phyloP scores from a whole-genome alignment of 2,113 vertebrate genomes.

The Hypomesus transpacificus region DNA sequence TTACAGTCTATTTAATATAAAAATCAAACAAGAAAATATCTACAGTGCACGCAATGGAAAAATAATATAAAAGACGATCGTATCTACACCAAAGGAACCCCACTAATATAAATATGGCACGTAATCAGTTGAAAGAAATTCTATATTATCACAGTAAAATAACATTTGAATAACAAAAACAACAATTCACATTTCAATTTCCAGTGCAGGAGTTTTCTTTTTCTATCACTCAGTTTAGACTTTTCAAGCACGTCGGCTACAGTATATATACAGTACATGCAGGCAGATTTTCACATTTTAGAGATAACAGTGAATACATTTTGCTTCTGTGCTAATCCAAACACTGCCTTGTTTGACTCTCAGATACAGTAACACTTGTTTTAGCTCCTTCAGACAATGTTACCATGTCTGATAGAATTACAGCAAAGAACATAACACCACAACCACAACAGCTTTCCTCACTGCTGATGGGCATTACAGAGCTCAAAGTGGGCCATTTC shows the following conservation, averaged over 20 bases:
- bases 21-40: constrained; percentile 20
- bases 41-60: constrained; percentile 12
- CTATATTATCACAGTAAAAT: constrained; percentile 21
- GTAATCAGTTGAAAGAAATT: constrained; percentile 19
- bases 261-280: no score
- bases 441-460: no score
- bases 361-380: no score
- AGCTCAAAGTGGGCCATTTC: no score
- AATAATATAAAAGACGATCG: constrained; percentile 20
- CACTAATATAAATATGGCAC: constrained; percentile 55
- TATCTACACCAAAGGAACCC: constrained; percentile 4
- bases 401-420: neutral
- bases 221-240: neutral
- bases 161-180: neutral
- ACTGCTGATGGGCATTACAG: no score
- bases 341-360: no score
- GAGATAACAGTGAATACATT: no score
- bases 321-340: neutral
- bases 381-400: constrained; percentile 3
- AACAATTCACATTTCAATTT: constrained; percentile 4
- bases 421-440: no score
- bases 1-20: constrained; percentile 19
- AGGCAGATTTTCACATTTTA: no score
- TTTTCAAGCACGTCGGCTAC: neutral
- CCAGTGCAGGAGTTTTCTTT: neutral